Conservation (phyloP, 2,888 invertebrate species). For the Atherix ibis region DNA sequence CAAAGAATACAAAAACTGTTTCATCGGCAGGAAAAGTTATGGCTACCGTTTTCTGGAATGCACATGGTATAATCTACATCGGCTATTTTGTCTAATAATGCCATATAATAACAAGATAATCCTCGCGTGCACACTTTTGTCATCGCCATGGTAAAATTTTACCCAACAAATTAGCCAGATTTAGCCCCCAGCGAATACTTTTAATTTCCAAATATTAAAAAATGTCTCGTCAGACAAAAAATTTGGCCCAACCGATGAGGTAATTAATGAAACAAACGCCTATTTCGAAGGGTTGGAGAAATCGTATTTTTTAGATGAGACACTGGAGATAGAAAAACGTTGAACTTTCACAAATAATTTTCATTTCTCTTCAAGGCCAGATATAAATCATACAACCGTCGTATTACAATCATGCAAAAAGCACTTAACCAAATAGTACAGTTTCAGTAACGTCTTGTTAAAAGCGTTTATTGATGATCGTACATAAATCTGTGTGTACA, state of each 20-base stretch:
- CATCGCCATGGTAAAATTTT: not conserved
- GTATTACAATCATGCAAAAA: too few species aligned
- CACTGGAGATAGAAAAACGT: too few species aligned
- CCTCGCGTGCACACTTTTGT: not conserved
- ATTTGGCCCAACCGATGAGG: not conserved
- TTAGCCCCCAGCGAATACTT: not conserved
- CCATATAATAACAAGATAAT: not conserved
- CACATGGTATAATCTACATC: not conserved
- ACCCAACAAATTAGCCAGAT: not conserved
- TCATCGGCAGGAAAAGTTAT: not conserved
- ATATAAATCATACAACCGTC: too few species aligned
- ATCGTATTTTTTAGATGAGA: too few species aligned
- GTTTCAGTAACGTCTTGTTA: too few species aligned
- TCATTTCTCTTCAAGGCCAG: too few species aligned
- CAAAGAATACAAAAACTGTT: not conserved
- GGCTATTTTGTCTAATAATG: too few species aligned
- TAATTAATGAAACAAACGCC: not conserved
- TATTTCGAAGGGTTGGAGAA: not conserved
- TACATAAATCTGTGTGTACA: too few species aligned
- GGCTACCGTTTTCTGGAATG: not conserved
- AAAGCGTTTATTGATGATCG: too few species aligned
- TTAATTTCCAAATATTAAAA: not conserved
- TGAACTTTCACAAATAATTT: too few species aligned
- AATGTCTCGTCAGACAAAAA: not conserved
- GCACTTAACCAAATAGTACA: too few species aligned